Evolutionary conservation across 2,797 vertebrate species (phyloP), one percentile per base, ranked within the genome.

Genomic region (Harpagifer antarcticus): DNA sequence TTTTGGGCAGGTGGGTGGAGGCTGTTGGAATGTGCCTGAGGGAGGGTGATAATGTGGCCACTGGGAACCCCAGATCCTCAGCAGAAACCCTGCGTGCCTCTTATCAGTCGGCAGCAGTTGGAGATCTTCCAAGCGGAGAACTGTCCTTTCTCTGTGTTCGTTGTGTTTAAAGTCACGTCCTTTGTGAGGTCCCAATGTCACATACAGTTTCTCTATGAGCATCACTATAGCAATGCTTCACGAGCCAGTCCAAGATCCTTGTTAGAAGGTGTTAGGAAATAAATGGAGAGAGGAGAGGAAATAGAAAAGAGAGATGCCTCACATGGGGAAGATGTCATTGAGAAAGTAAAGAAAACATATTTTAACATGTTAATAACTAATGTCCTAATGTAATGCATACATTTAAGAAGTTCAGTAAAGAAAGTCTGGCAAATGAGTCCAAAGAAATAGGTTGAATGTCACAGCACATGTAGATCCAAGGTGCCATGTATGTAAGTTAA

Each of bases 1-100:
- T 96, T 95, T 95, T 93, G 87, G 92, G 94, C 90, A 94, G 93
- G 92, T 94, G 94, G 94, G 94, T 94, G 94, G 93, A 92, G 91
- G 91, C 91, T 71, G 85, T 68, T 91, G 93, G 94, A 95, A 95
- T 95, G 94, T 89, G 94, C 94, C 94, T 94, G 94, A 92, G 92
- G 93, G 85, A 82, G 90, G 87, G 92, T 92, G 93, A 95, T 95
- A 94, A 95, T 95, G 90, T 94, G 90, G 82, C 89, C 89, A 89
- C 80, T 88, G 86, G 87, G 85, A 91, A 91, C 85, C 78, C 65
- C 86, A 86, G 89, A 86, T 93, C 90, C 82, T 88, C 82, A 68
- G 83, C 87, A 92, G 83, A 91, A 90, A 88, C 72, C 49, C 81
- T 82, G 72, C 59, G 20, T 79, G 79, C 85, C 89, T 91, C 90